Percentiles rank a stretch among this genome's conserved stretches.
Evolutionary conservation across 2,797 vertebrate species (phyloP).

Genomic region (Semotilus atromaculatus): DNA sequence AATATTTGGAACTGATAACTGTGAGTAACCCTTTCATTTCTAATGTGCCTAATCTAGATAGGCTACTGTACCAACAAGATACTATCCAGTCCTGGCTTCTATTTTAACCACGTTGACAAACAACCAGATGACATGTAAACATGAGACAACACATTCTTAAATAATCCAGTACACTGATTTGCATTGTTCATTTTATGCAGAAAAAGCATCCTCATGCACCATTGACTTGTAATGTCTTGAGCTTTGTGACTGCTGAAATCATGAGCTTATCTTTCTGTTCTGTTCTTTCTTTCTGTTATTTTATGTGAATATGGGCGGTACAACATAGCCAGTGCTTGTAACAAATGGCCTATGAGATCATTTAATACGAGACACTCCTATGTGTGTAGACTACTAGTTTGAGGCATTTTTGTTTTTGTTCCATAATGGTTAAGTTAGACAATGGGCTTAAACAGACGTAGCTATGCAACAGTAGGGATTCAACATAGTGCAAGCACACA

Average conservation of each 20-base stretch:
- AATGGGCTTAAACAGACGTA: background rate
- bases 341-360: background rate
- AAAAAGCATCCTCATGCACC: background rate
- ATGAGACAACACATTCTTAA: background rate
- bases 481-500: background rate
- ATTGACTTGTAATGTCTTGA: background rate
- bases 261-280: background rate
- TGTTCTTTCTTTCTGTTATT: background rate
- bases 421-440: background rate
- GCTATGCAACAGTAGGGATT: slow-evolving; percentile 3
- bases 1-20: background rate
- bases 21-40: background rate
- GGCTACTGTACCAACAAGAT: background rate
- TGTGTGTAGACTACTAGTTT: background rate
- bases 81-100: background rate
- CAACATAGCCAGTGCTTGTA: background rate
- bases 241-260: background rate
- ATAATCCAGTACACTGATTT: background rate
- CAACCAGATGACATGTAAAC: background rate
- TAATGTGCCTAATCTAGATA: background rate
- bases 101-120: background rate
- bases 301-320: background rate
- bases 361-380: background rate
- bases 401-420: background rate
- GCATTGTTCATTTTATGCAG: background rate